Percentiles rank a stretch among this genome's conserved stretches.
Conservation (phyloP, 2,113 vertebrate species). For the Channa argus region DNA sequence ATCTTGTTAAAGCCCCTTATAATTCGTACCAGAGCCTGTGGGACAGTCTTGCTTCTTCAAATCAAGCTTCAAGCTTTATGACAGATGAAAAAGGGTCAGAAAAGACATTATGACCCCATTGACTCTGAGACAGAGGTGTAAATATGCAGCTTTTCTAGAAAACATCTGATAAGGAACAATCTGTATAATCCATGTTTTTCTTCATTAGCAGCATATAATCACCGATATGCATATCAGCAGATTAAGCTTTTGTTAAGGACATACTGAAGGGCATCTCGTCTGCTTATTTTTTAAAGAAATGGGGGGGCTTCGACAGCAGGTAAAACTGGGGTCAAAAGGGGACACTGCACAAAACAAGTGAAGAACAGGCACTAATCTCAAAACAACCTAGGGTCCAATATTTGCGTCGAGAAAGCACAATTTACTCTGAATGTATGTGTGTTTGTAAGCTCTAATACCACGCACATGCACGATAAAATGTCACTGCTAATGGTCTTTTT, state of each 20-base stretch:
- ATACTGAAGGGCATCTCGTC: background rate
- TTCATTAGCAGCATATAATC: background rate
- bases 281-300: background rate
- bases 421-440: slow-evolving; percentile 40
- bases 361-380: slow-evolving; percentile 48
- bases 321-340: slow-evolving; percentile 27
- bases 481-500: slow-evolving; percentile 75
- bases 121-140: slow-evolving; percentile 8
- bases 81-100: slow-evolving; percentile 22
- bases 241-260: background rate
- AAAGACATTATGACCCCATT: slow-evolving; percentile 16
- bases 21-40: slow-evolving; percentile 54
- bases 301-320: background rate
- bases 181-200: background rate
- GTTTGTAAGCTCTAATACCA: slow-evolving; percentile 38
- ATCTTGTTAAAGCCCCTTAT: slow-evolving; percentile 63
- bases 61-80: slow-evolving; percentile 57
- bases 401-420: slow-evolving; percentile 45
- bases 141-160: background rate
- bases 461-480: slow-evolving; percentile 67
- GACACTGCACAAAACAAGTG: slow-evolving; percentile 13
- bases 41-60: slow-evolving; percentile 51
- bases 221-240: background rate
- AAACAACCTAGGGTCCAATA: slow-evolving; percentile 27
- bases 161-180: background rate